Evolutionary conservation across 2,888 invertebrate genomes (phyloP).

Genomic region (Polyommatus icarus): DNA sequence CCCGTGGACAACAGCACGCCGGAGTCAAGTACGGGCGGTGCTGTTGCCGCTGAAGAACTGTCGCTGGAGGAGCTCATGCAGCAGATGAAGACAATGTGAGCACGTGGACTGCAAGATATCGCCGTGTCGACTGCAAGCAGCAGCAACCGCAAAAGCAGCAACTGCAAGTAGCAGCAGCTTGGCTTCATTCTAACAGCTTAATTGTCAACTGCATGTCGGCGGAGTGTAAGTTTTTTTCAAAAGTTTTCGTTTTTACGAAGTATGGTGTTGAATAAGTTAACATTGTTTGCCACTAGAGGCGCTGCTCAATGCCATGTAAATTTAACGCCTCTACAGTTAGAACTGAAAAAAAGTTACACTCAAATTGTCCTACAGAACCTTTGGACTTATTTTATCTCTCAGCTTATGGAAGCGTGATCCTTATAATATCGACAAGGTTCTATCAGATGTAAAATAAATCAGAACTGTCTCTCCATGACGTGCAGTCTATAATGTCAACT

Average conservation of each 20-base stretch:
- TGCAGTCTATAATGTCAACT: neutral
- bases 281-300: neutral
- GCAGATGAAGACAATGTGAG: conserved; percentile 93
- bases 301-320: too few species aligned
- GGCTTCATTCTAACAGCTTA: neutral
- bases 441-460: neutral
- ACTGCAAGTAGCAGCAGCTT: neutral
- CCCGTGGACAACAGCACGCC: conserved; percentile 74
- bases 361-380: neutral
- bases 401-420: neutral
- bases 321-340: too few species aligned
- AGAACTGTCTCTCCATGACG: neutral
- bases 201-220: neutral
- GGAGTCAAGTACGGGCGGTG: conserved; percentile 67
- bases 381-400: neutral
- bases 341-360: too few species aligned
- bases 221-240: neutral
- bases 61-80: conserved; percentile 95
- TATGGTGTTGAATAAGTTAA: neutral
- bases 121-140: neutral
- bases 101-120: neutral
- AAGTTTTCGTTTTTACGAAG: neutral
- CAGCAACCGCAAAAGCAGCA: neutral
- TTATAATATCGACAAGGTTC: neutral
- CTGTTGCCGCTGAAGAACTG: conserved; percentile 76